Conservation (phyloP, 2,797 vertebrate species). For the Onychomys arenicola region DNA sequence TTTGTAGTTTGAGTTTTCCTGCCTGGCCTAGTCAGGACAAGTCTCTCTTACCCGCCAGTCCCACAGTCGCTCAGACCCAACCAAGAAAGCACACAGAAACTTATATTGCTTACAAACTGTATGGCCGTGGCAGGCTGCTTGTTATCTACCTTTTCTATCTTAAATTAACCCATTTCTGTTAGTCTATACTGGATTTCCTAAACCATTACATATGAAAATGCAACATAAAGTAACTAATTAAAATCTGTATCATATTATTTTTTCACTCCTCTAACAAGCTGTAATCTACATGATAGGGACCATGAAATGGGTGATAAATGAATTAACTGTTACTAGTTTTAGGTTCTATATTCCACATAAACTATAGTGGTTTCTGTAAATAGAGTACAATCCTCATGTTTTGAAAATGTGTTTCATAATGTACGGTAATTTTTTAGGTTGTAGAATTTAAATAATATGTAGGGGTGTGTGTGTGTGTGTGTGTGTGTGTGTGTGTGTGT, state of each 20-base stretch:
- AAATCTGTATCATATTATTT: slow-evolving; percentile 9
- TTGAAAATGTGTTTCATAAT: slow-evolving; percentile 40
- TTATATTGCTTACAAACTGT: too few species aligned
- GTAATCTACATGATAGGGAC: background rate
- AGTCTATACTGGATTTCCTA: background rate
- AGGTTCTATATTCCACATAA: background rate
- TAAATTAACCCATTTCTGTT: too few species aligned
- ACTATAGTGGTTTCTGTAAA: slow-evolving; percentile 19
- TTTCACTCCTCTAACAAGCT: background rate
- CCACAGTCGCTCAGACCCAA: too few species aligned
- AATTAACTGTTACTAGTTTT: slow-evolving; percentile 28
- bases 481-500: too few species aligned
- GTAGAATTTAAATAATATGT: background rate
- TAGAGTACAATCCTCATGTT: background rate
- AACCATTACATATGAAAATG: background rate
- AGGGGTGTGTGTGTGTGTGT: too few species aligned
- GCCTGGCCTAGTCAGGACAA: too few species aligned
- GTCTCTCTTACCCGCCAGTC: too few species aligned
- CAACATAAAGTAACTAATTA: background rate
- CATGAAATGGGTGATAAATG: background rate
- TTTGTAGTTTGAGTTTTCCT: too few species aligned
- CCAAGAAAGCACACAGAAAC: too few species aligned
- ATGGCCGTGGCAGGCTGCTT: too few species aligned
- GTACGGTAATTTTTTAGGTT: background rate
- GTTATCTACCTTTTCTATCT: too few species aligned